Evolutionary conservation across 2,113 vertebrate species (phyloP).

Genomic region (Ctenodactylus gundi): DNA sequence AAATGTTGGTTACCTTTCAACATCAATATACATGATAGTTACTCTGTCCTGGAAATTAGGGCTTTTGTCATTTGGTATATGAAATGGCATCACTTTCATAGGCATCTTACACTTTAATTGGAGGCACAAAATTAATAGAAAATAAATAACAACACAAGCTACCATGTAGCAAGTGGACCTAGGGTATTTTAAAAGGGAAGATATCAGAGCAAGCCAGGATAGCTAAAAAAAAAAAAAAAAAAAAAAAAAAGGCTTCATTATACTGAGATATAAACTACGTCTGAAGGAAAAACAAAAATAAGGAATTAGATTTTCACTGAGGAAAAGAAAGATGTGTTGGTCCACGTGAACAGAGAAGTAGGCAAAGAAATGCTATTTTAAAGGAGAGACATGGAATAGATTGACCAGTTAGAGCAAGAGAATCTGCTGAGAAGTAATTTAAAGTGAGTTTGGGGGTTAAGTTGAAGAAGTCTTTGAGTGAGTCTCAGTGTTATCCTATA

Average conservation of each 20-base stretch:
- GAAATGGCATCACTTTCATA: neutral
- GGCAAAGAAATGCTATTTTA: neutral
- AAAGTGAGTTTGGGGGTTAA: neutral
- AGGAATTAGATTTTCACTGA: neutral
- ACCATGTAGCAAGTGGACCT: neutral
- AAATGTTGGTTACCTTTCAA: neutral
- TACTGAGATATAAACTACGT: neutral
- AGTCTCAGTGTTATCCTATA: slow-evolving; percentile 24
- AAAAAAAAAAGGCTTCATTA: neutral
- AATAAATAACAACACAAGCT: neutral
- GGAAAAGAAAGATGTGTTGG: neutral
- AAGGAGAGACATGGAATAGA: neutral
- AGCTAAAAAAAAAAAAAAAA: too few species aligned
- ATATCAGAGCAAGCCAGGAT: neutral
- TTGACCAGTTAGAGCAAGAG: neutral
- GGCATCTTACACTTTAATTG: slow-evolving; percentile 7
- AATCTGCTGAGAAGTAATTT: neutral
- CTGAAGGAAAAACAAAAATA: neutral
- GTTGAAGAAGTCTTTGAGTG: neutral
- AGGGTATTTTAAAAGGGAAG: neutral
- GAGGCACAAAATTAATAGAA: neutral
- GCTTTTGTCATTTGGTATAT: neutral
- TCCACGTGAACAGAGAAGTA: neutral
- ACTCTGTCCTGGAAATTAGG: neutral
- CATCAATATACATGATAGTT: neutral